These are phyloP conservation scores for Saccopteryx bilineata DNA, from an alignment of 2,113 vertebrate genomes.

Conservation along the genomic window DNA sequence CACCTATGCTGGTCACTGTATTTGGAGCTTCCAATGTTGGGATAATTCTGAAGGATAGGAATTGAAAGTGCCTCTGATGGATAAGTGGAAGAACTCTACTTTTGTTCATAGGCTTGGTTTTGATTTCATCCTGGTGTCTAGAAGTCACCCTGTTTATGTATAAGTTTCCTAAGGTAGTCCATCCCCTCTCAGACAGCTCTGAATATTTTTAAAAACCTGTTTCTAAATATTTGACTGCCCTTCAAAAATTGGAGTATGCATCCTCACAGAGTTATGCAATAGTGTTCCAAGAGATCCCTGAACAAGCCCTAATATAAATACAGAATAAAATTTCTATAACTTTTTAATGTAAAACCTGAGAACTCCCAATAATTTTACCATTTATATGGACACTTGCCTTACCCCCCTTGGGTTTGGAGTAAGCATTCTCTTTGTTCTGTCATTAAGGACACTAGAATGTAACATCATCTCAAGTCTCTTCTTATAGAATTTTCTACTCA, in stretches of 20 bases:
- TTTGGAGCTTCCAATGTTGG: not conserved
- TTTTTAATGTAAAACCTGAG: not conserved
- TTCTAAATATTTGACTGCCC: not conserved
- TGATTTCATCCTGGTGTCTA: not conserved
- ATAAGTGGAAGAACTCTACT: not conserved
- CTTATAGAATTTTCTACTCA: not conserved
- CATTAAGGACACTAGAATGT: not conserved
- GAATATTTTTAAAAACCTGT: not conserved
- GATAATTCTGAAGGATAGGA: not conserved
- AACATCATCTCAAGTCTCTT: not conserved
- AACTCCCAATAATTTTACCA: not conserved
- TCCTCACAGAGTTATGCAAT: not conserved
- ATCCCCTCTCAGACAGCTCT: not conserved
- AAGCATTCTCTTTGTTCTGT: not conserved
- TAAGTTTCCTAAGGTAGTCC: not conserved
- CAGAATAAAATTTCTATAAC: not conserved
- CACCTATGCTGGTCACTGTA: not conserved
- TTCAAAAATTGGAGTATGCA: not conserved
- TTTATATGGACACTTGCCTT: not conserved
- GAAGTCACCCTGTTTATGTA: not conserved
- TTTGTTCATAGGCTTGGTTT: not conserved
- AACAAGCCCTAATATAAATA: not conserved
- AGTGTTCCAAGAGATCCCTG: not conserved
- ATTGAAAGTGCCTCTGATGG: not conserved
- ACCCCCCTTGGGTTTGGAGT: not conserved